Percentiles rank a stretch among this genome's conserved stretches.
phyloP scores from a whole-genome alignment of 2,113 vertebrate species.

The Indicator indicator region DNA sequence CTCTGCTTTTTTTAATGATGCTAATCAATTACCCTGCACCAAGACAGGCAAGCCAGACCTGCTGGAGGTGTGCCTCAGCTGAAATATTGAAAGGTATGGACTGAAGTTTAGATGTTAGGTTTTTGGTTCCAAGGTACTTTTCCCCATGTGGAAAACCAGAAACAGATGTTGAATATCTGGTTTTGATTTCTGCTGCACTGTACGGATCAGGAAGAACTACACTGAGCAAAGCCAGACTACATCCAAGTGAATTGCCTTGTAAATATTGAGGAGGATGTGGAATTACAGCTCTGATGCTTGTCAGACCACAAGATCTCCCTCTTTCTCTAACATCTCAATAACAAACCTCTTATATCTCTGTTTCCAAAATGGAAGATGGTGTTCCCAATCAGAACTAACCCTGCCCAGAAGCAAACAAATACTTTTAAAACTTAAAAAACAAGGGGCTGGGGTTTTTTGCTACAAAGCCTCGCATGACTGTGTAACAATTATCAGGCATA shows the following conservation, averaged over 20 bases:
- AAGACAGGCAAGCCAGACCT: neutral
- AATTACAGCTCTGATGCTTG: slow-evolving; percentile 20
- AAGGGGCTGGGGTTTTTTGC: neutral
- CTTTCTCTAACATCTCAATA: neutral
- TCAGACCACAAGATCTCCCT: neutral
- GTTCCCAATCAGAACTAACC: neutral
- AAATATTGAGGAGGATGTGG: slow-evolving; percentile 39
- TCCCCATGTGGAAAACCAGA: slow-evolving; percentile 13
- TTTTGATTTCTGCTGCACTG: slow-evolving; percentile 20
- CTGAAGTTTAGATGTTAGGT: neutral
- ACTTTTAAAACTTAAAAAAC: neutral
- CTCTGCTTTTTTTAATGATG: neutral
- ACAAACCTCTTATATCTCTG: neutral
- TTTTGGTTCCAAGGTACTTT: neutral
- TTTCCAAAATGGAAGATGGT: neutral
- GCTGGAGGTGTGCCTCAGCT: neutral
- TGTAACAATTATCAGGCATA: neutral
- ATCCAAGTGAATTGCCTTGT: neutral
- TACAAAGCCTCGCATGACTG: neutral
- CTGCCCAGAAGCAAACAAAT: neutral
- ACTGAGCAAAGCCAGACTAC: slow-evolving; percentile 31
- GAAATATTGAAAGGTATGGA: neutral
- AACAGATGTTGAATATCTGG: slow-evolving; percentile 28
- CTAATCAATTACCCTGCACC: neutral
- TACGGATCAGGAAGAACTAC: slow-evolving; percentile 4